Evolutionary conservation across 2,113 vertebrate genomes (phyloP).

Genomic region (Cichladusa arquata): DNA sequence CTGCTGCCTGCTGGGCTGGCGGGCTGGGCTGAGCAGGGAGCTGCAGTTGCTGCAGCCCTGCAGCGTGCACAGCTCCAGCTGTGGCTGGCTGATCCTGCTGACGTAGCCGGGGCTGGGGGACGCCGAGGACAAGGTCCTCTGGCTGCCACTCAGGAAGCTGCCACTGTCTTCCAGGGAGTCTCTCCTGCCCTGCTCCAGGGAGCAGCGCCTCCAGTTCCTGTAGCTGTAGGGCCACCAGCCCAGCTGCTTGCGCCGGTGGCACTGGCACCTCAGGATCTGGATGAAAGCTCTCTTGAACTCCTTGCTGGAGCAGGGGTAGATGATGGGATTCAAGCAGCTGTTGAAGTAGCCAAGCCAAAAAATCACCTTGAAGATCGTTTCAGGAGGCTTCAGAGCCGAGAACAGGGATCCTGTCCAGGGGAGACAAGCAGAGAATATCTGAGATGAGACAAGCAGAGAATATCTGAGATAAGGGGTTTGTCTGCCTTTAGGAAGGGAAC

Average conservation of each 20-base stretch:
- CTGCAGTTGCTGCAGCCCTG: constrained; percentile 76
- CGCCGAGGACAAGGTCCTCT: constrained; percentile 83
- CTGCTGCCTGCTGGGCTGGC: neutral
- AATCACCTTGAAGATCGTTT: constrained; percentile 91
- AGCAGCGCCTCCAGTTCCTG: constrained; percentile 83
- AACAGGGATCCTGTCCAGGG: constrained; percentile 86
- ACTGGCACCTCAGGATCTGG: constrained; percentile 89
- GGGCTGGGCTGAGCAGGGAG: constrained; percentile 71
- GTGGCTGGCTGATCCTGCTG: constrained; percentile 72
- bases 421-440: neutral
- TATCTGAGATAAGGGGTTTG: neutral
- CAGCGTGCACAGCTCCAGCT: constrained; percentile 78
- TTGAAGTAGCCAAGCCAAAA: constrained; percentile 99
- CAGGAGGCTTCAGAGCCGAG: constrained; percentile 84
- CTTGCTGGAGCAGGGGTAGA: constrained; percentile 96
- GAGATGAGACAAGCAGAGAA: neutral
- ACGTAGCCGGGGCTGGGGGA: constrained; percentile 80
- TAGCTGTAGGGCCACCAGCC: constrained; percentile 86
- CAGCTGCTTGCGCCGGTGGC: constrained; percentile 81
- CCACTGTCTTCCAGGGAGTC: constrained; percentile 83
- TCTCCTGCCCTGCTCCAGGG: constrained; percentile 80
- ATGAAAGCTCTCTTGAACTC: constrained; percentile 97
- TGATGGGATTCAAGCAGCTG: constrained; percentile 97
- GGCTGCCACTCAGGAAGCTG: constrained; percentile 86
- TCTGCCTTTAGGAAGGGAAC: neutral